A percentile compares a stretch with the other conserved stretches of the same genome.
phyloP scores from a whole-genome alignment of 1,140 invertebrate species.

The Cydia amplana region DNA sequence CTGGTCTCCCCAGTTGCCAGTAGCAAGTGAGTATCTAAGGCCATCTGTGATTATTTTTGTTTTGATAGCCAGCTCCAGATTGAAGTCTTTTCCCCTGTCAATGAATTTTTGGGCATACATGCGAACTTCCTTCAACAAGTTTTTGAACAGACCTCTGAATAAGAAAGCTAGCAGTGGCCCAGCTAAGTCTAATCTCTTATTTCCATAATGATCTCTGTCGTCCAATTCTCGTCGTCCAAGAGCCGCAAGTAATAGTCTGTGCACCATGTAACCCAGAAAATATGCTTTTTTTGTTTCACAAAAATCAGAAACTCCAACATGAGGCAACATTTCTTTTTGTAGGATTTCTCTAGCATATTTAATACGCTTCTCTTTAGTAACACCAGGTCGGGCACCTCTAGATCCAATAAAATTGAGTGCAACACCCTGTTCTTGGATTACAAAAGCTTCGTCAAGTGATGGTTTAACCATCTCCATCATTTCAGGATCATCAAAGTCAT shows the following conservation, averaged over 20 bases:
- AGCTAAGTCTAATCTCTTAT: constrained; percentile 98
- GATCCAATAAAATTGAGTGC: constrained; percentile 99
- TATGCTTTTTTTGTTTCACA: constrained; percentile 99
- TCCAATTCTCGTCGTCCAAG: constrained; percentile 97
- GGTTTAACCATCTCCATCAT: constrained; percentile 99
- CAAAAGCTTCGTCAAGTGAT: constrained; percentile 99
- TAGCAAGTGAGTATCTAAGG: constrained; percentile 97
- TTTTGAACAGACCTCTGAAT: constrained; percentile 96
- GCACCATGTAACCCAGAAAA: constrained; percentile 99
- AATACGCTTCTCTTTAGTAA: constrained; percentile 98
- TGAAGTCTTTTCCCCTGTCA: constrained; percentile 98
- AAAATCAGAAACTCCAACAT: constrained; percentile 99
- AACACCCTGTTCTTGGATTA: constrained; percentile 99
- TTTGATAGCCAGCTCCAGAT: constrained; percentile 97
- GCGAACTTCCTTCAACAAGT: constrained; percentile 96
- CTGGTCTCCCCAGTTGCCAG: constrained; percentile 99
- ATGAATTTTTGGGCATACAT: constrained; percentile 99
- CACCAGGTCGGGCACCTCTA: constrained; percentile 96
- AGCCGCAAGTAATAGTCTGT: constrained; percentile 94
- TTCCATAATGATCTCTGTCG: constrained; percentile 99
- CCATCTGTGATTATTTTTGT: constrained; percentile 99
- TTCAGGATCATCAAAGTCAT: constrained; percentile 99
- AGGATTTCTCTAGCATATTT: constrained; percentile 99
- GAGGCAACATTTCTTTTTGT: constrained; percentile 99
- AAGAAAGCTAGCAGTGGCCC: constrained; percentile 97